phyloP scores from a whole-genome alignment of 1,140 invertebrate species.

The Drosophila sulfurigaster region DNA sequence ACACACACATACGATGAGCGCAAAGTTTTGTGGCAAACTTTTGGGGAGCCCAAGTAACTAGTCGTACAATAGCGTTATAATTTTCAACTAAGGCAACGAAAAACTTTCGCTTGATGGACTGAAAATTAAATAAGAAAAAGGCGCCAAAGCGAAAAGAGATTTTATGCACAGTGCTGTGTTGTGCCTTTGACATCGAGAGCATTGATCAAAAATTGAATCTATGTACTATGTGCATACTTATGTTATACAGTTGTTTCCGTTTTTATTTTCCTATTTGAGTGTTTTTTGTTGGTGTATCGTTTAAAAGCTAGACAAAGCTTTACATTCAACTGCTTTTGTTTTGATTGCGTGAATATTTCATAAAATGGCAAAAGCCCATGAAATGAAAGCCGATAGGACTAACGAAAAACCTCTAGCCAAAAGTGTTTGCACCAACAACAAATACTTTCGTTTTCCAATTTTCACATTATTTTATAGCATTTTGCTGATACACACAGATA shows the following conservation, averaged over 20 bases:
- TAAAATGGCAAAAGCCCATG: conserved; percentile 29
- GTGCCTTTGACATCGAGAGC: conserved; percentile 21
- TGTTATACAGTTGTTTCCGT: background rate
- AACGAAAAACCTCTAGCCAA: conserved; percentile 9
- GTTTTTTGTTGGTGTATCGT: background rate
- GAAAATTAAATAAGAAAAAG: conserved; percentile 54
- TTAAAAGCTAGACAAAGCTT: conserved; percentile 27
- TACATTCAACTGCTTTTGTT: conserved; percentile 29
- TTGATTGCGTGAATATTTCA: conserved; percentile 45
- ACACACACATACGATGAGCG: background rate
- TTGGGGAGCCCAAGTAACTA: conserved; percentile 24
- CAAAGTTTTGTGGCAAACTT: conserved; percentile 46
- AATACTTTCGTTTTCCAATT: conserved; percentile 56
- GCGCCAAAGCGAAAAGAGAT: conserved; percentile 6
- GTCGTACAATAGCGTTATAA: conserved; percentile 67
- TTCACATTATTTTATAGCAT: conserved; percentile 57
- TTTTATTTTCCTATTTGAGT: background rate
- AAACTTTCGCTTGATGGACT: conserved; percentile 62
- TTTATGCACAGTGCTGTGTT: background rate
- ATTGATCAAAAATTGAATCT: conserved; percentile 13
- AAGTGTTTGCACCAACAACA: conserved; percentile 47
- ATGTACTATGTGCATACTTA: background rate
- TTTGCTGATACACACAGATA: conserved; percentile 49
- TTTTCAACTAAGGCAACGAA: conserved; percentile 54
- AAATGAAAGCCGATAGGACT: conserved; percentile 29